A percentile compares a stretch with the other conserved stretches of the same genome.
These are phyloP conservation scores for Epicampocera succincta DNA, from an alignment of 2,888 invertebrate species.

Conservation along the genomic window DNA sequence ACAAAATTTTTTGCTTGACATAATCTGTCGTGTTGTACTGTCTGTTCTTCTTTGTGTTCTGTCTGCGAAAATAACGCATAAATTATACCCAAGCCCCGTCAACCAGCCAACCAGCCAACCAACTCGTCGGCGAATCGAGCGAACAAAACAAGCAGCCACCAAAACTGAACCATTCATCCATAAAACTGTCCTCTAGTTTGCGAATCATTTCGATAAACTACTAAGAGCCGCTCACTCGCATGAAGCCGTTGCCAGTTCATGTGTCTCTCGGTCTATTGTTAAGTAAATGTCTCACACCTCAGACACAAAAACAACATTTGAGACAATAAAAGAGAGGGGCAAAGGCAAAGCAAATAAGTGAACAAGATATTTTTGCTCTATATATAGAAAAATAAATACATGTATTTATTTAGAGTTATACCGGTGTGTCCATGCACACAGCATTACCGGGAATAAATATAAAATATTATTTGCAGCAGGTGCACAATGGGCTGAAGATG, in stretches of 20 bases:
- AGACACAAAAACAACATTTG: slow-evolving; percentile 45
- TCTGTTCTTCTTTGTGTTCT: slow-evolving; percentile 62
- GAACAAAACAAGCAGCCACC: slow-evolving; percentile 44
- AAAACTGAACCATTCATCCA: slow-evolving; percentile 55
- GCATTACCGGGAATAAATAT: slow-evolving; percentile 60
- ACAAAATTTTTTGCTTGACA: slow-evolving; percentile 53
- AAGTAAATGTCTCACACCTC: slow-evolving; percentile 66
- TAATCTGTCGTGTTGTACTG: slow-evolving; percentile 65
- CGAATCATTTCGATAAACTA: slow-evolving; percentile 51
- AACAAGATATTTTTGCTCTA: slow-evolving; percentile 19
- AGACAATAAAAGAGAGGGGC: slow-evolving; percentile 7
- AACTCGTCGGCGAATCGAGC: slow-evolving; percentile 30
- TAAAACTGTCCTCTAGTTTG: slow-evolving; percentile 38
- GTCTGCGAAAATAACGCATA: slow-evolving; percentile 71
- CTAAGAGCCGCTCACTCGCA: slow-evolving; percentile 10
- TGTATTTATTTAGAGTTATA: background rate
- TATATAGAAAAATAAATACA: background rate
- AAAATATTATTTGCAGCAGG: slow-evolving; percentile 34
- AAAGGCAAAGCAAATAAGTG: slow-evolving; percentile 31
- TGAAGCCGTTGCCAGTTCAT: slow-evolving; percentile 30
- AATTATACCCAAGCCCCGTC: slow-evolving; percentile 63
- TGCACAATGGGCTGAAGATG: slow-evolving; percentile 22
- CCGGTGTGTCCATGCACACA: slow-evolving; percentile 62
- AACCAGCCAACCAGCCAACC: slow-evolving; percentile 43
- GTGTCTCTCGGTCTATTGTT: slow-evolving; percentile 21